These are phyloP conservation scores for Amphiprion ocellaris DNA, from an alignment of 2,113 vertebrate species.

Conservation along the genomic window DNA sequence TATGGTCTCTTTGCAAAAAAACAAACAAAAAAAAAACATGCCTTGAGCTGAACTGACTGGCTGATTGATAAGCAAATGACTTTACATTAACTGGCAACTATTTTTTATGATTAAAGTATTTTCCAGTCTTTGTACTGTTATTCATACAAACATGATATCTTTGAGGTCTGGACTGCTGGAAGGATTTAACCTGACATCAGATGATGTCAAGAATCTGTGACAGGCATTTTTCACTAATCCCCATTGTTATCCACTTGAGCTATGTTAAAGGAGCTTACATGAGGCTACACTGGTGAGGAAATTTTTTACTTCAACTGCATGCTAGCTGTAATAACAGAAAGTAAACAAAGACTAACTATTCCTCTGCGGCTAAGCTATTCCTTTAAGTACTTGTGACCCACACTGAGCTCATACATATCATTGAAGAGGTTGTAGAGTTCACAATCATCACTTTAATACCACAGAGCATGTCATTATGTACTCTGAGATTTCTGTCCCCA, in stretches of 20 bases:
- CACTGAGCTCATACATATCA: constrained; percentile 1
- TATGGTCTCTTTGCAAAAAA: no score
- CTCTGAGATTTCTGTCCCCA: constrained; percentile 1
- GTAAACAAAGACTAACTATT: constrained; percentile 3
- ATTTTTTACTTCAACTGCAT: not conserved
- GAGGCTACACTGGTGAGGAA: not conserved
- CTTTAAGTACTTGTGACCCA: constrained; percentile 1
- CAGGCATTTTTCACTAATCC: not conserved
- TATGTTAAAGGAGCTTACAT: not conserved
- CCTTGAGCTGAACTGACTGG: no score
- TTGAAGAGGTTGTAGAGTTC: not conserved
- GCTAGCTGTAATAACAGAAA: constrained; percentile 1
- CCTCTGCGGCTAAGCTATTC: not conserved
- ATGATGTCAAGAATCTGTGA: not conserved
- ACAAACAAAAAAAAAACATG: no score
- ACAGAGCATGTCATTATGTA: constrained; percentile 4
- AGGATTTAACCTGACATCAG: not conserved
- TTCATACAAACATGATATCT: not conserved
- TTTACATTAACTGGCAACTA: no score
- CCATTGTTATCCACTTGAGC: not conserved
- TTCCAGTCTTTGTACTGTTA: no score
- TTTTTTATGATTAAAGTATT: no score
- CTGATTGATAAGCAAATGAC: no score
- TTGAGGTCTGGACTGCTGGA: not conserved
- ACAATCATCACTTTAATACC: not conserved